phyloP scores from a whole-genome alignment of 2,113 vertebrate genomes.

The Brienomyrus longianalis region DNA sequence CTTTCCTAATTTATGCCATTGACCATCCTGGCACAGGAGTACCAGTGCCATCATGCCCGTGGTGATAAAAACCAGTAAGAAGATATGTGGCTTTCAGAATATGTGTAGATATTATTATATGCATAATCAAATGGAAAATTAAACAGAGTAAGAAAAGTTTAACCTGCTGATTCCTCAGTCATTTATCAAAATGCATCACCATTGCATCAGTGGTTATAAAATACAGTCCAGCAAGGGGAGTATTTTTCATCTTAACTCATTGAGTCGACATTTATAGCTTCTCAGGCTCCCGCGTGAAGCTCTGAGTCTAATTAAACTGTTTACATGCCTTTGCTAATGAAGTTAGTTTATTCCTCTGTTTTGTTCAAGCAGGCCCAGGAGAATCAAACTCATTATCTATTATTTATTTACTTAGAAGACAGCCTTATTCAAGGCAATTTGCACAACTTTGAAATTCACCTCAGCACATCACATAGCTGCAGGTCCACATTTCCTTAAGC shows the following conservation, averaged over 20 bases:
- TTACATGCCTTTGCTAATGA: conserved; percentile 16
- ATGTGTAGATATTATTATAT: background rate
- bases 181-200: background rate
- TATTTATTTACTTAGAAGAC: conserved; percentile 16
- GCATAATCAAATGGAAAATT: background rate
- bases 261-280: conserved; percentile 2
- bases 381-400: conserved; percentile 16
- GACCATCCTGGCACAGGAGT: background rate
- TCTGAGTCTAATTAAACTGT: conserved; percentile 9
- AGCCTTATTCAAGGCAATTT: conserved; percentile 6
- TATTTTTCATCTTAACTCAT: background rate
- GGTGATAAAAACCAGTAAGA: background rate
- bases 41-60: background rate
- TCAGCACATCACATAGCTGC: background rate
- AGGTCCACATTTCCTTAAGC: background rate
- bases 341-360: conserved; percentile 17
- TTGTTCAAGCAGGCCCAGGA: conserved; percentile 10
- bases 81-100: background rate
- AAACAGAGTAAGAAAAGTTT: background rate
- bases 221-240: background rate
- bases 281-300: background rate
- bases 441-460: background rate
- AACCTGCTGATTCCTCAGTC: background rate
- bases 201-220: conserved; percentile 3
- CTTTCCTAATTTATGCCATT: background rate